Conservation (phyloP, 2,888 invertebrate species). For the Leucania comma region DNA sequence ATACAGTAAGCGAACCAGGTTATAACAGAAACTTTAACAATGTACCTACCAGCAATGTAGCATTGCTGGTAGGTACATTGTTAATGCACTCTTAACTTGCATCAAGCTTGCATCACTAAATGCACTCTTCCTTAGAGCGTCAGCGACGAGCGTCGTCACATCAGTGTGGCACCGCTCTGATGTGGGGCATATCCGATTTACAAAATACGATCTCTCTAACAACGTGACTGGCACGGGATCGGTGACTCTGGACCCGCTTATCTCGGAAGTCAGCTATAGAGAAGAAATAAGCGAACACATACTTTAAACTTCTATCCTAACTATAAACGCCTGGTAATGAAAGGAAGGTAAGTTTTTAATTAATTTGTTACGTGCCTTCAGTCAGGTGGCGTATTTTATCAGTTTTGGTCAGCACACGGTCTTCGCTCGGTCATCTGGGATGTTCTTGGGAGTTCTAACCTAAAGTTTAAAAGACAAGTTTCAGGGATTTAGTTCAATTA, state of each 20-base stretch:
- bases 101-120: neutral
- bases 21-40: neutral
- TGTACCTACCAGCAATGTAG: too few species aligned
- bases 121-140: neutral
- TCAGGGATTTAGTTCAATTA: neutral
- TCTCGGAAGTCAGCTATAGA: neutral
- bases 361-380: neutral
- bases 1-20: neutral
- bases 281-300: neutral
- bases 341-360: neutral
- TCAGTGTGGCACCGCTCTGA: too few species aligned
- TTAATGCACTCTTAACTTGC: too few species aligned
- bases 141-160: too few species aligned
- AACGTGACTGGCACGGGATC: too few species aligned
- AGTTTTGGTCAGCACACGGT: neutral
- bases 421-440: neutral
- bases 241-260: too few species aligned
- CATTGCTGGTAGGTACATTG: too few species aligned
- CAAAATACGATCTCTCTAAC: too few species aligned
- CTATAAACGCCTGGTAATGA: neutral
- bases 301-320: neutral
- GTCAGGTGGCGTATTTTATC: neutral
- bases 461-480: too few species aligned
- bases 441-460: too few species aligned
- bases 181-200: too few species aligned